Base-by-base conservation (phyloP, 2,797 vertebrate genomes). In the Ctenopoma multispine region DNA sequence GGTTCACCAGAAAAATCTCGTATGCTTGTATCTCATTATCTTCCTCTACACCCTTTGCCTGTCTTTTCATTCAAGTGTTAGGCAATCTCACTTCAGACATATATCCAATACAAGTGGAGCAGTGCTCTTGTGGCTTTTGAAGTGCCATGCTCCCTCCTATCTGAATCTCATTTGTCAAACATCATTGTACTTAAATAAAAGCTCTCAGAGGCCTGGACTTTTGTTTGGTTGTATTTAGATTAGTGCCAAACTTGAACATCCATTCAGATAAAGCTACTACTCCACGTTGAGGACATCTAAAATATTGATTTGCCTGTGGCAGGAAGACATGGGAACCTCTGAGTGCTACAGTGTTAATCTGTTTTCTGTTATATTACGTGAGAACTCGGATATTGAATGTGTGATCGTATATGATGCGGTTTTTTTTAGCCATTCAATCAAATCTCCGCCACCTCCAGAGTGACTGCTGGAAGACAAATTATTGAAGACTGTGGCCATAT, bases 131-230 rank as follows among this genome's bases (percentile, higher is more conserved):
- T 81, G 79, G 59, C 67, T 67, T 81, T 71, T 82, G 70, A 80
- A 89, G 91, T 85, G 75, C 68, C 46, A 13, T 44, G 84, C 81
- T 87, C 70, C 48, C 76, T 84, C 58, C 77, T 73, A 80, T 90
- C 88, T 74, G 87, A 84, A 82, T 89, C 84, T 83, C 87, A 90
- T 93, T 92, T 91, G 83, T 91, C 81, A 87, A 86, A 89, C 81
- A 84, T 68, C 81, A 92, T 89, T 90, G 89, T 83, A 68, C 89
- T 89, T 91, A 79, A 85, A 89, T 76, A 83, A 87, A 89, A 82
- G 40, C 68, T 58, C 84, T 79, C 70, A 13, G 48, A 75, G 69
- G 78, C 44, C 69, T 6, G 53, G 65, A 68, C 57, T 66, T 82
- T 81, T 80, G 81, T 89, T 90, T 89, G 75, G 75, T 81, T 60